Conservation (phyloP, 2,797 vertebrate genomes). For the Malacoraja senta region DNA sequence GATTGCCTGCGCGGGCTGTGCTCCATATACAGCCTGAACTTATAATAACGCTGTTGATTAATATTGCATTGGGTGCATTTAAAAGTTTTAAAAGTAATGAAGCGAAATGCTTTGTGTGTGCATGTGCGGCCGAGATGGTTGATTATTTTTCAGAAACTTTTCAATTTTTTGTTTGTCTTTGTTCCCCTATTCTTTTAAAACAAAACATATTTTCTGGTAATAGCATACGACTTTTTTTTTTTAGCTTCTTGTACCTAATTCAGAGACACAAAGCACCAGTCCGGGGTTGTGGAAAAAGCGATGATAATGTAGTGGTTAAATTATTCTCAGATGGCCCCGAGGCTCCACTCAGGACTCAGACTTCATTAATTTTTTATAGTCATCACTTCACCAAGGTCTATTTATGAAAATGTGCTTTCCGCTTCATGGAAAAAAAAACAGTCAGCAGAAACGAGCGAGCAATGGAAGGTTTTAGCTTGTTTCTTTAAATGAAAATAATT, state of each 20-base stretch:
- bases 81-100: conserved; percentile 58
- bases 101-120: conserved; percentile 44
- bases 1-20: background rate
- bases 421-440: conserved; percentile 72
- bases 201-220: background rate
- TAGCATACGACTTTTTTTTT: background rate
- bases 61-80: conserved; percentile 65
- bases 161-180: background rate
- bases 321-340: conserved; percentile 73
- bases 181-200: background rate
- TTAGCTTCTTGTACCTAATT: background rate
- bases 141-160: background rate
- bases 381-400: conserved; percentile 88
- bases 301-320: conserved; percentile 78
- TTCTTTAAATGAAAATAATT: conserved; percentile 1
- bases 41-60: conserved; percentile 63
- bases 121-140: background rate
- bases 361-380: conserved; percentile 90
- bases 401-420: conserved; percentile 92
- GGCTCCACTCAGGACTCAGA: conserved; percentile 83
- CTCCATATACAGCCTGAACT: conserved; percentile 41
- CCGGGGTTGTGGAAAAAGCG: conserved; percentile 46
- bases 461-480: conserved; percentile 51
- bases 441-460: conserved; percentile 56
- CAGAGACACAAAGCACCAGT: conserved; percentile 21